Evolutionary conservation across 1,140 invertebrate genomes (phyloP).

Genomic region (Cydia amplana): DNA sequence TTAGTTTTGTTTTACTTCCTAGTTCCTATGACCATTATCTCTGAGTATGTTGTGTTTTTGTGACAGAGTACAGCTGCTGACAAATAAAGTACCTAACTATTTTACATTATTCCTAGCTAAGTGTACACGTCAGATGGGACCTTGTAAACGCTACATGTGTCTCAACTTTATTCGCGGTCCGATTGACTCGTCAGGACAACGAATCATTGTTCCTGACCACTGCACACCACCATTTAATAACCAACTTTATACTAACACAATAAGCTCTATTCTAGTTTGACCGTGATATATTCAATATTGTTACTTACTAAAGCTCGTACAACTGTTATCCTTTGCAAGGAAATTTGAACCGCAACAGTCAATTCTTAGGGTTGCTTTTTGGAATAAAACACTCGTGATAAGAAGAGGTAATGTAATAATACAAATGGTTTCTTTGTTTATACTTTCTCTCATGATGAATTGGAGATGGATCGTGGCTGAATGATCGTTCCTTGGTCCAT

Average conservation of each 20-base stretch:
- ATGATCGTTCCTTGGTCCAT: conserved; percentile 19
- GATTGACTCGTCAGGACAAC: conserved; percentile 26
- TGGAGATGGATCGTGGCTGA: neutral
- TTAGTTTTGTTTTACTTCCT: too few species aligned
- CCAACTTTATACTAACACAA: neutral
- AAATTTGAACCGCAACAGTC: neutral
- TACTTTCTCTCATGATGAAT: conserved; percentile 29
- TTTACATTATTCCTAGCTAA: too few species aligned
- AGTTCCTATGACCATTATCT: too few species aligned
- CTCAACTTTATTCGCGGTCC: conserved; percentile 22
- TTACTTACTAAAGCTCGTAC: neutral
- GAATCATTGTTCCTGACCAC: conserved; percentile 17
- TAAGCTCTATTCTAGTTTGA: neutral
- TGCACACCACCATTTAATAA: neutral
- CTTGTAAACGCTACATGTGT: conserved; percentile 5
- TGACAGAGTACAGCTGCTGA: too few species aligned
- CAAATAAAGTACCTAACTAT: too few species aligned
- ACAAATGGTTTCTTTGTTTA: neutral
- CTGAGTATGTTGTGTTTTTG: too few species aligned
- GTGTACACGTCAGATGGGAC: too few species aligned
- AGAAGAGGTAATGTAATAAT: neutral
- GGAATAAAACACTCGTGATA: neutral
- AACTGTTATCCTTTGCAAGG: neutral
- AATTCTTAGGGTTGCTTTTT: neutral
- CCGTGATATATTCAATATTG: neutral